Evolutionary conservation across 1,140 invertebrate genomes (phyloP).

Genomic region (Eciton burchellii): DNA sequence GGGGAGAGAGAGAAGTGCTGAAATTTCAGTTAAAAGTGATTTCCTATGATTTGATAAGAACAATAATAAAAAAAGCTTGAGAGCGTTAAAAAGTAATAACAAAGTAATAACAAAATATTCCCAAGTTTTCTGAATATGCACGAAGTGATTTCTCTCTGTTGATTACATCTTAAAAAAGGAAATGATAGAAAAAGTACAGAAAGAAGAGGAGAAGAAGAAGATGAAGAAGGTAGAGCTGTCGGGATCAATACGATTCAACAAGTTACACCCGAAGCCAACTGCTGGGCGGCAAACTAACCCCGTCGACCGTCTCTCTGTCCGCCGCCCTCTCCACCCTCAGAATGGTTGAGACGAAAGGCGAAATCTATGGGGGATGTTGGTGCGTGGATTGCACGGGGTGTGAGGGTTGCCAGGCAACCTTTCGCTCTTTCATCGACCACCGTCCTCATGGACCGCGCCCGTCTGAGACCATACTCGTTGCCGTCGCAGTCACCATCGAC

Average conservation of each 20-base stretch:
- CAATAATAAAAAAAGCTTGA: neutral
- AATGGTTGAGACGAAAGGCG: conserved; percentile 70
- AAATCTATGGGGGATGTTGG: conserved; percentile 72
- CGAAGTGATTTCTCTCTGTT: conserved; percentile 45
- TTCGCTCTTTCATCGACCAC: conserved; percentile 76
- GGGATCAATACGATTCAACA: conserved; percentile 79
- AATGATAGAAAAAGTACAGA: neutral
- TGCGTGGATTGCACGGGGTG: conserved; percentile 60
- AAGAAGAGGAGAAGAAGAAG: conserved; percentile 27
- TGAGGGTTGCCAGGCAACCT: conserved; percentile 80
- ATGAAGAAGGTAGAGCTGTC: conserved; percentile 49
- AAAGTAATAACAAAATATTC: conserved; percentile 40
- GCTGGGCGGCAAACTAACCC: conserved; percentile 42
- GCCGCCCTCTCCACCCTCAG: neutral
- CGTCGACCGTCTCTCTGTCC: neutral
- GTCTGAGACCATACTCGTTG: conserved; percentile 70
- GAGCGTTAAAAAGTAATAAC: conserved; percentile 35
- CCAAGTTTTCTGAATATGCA: conserved; percentile 26
- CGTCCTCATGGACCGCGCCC: conserved; percentile 71
- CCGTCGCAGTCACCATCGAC: conserved; percentile 42
- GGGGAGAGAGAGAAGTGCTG: neutral
- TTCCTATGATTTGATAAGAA: neutral
- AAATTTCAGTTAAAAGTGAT: conserved; percentile 1
- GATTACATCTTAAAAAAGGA: neutral
- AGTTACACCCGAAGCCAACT: conserved; percentile 73